phyloP scores from a whole-genome alignment of 2,113 vertebrate genomes.

The Holacanthus passer region DNA sequence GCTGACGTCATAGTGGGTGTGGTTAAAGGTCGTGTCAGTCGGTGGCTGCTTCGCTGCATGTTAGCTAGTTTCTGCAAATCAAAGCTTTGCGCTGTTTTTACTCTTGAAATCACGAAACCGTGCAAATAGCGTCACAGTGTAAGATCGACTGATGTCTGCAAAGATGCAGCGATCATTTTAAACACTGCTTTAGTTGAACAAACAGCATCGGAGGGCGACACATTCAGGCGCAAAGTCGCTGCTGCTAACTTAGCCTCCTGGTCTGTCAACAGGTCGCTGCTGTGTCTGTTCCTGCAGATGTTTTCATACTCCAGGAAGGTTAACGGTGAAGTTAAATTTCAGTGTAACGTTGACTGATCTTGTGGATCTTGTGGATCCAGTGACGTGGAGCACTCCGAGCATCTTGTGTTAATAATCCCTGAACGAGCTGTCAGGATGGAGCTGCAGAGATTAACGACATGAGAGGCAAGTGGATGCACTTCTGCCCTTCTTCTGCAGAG shows the following conservation, averaged over 20 bases:
- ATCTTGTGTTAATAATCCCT: background rate
- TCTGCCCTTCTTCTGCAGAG: too few species aligned
- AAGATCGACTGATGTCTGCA: background rate
- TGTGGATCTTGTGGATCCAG: background rate
- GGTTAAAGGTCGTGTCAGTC: slow-evolving; percentile 32
- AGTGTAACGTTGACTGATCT: too few species aligned
- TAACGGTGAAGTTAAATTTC: background rate
- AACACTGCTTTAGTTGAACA: background rate
- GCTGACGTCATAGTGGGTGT: slow-evolving; percentile 45
- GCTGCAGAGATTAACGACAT: background rate
- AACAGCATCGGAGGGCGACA: background rate
- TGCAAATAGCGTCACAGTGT: background rate
- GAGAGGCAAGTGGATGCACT: slow-evolving; percentile 22
- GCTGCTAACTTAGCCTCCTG: slow-evolving; percentile 54
- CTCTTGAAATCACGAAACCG: background rate
- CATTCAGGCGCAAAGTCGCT: slow-evolving; percentile 33
- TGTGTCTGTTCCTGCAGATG: background rate
- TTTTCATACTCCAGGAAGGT: background rate
- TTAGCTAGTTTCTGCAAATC: slow-evolving; percentile 28
- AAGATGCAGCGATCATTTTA: fast-evolving
- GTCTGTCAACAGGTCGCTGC: slow-evolving; percentile 46
- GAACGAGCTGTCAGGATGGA: slow-evolving; percentile 33
- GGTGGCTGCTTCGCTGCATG: slow-evolving; percentile 43
- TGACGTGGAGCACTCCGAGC: background rate
- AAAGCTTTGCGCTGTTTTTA: background rate